A percentile compares a stretch with the other conserved stretches of the same genome.
phyloP scores from a whole-genome alignment of 2,888 invertebrate species.

The Octonoba sinensis region DNA sequence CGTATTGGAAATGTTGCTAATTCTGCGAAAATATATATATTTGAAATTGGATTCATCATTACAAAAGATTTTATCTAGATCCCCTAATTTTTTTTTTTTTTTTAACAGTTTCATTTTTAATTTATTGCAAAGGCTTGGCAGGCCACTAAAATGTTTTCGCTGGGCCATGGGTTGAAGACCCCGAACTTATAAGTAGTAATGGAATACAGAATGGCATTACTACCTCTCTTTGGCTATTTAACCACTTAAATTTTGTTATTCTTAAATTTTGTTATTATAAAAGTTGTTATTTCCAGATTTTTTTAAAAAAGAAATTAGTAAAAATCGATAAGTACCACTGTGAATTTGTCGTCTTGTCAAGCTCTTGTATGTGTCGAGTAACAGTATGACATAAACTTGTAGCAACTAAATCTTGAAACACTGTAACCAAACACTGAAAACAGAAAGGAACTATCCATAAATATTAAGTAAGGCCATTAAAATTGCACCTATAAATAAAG shows the following conservation, averaged over 20 bases:
- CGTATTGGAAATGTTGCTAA: no score
- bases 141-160: no score
- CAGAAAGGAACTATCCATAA: not conserved
- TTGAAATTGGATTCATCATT: no score
- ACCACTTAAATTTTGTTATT: not conserved
- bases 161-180: no score
- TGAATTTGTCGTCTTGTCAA: slow-evolving; percentile 72
- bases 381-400: slow-evolving; percentile 76
- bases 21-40: no score
- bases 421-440: slow-evolving; percentile 72
- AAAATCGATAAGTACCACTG: slow-evolving; percentile 68
- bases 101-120: no score
- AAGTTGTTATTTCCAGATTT: not conserved
- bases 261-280: not conserved
- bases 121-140: no score
- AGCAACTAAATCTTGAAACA: slow-evolving; percentile 75
- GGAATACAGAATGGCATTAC: no score
- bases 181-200: no score
- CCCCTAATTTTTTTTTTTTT: no score
- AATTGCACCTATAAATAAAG: not conserved
- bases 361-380: slow-evolving; percentile 76
- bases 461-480: not conserved
- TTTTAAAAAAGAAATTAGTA: not conserved
- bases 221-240: no score
- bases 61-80: no score